Evolutionary conservation across 2,113 vertebrate species (phyloP), one percentile per base, ranked within the genome.

Genomic region (Coreoperca whiteheadi): DNA sequence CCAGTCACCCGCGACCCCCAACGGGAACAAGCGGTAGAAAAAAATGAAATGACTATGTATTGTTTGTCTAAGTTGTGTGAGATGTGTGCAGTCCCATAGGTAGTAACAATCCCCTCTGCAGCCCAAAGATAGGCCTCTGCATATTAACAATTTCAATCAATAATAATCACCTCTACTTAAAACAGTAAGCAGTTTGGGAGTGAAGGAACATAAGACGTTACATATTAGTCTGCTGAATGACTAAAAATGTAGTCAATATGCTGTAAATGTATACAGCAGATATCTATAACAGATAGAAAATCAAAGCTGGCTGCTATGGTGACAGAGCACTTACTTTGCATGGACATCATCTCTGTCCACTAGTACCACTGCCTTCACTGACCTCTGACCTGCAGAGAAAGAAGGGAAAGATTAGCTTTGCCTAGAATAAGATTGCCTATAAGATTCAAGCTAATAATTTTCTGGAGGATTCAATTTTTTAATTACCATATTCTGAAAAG

Each of bases 331-430:
- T 89, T 91, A 95, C 95, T 94, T 88, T 94, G 94, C 93, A 94
- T 91, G 83, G 94, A 92, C 95, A 95, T 95, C 92, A 91, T 93
- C 77, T 66, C 82, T 34, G 72, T 84, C 87, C 85, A 82, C 82
- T 85, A 83, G 87, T 80, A 67, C 56, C 54, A 82, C 86, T 77
- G 77, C 86, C 84, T 86, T 85, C 73, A 84, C 70, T 82, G 82
- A 91, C 73, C 67, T 85, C 46, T 82, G 65, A 90, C 88, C 94
- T 93, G 84, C 61, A 63, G 61, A 69, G 5, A 88, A 69, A 89
- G 43, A 89, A 20, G 74, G 54, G 10, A 78, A 68, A 46, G 15
- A 74, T 83, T 51, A 74, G 28, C 7, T 64, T 30, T 48, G 18
- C 32, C n/a, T n/a, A n/a, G 56, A 53, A 77, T 7, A 66, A 23